These are phyloP conservation scores for Antheraea mylitta DNA, from an alignment of 1,140 invertebrate genomes.

Conservation along the genomic window DNA sequence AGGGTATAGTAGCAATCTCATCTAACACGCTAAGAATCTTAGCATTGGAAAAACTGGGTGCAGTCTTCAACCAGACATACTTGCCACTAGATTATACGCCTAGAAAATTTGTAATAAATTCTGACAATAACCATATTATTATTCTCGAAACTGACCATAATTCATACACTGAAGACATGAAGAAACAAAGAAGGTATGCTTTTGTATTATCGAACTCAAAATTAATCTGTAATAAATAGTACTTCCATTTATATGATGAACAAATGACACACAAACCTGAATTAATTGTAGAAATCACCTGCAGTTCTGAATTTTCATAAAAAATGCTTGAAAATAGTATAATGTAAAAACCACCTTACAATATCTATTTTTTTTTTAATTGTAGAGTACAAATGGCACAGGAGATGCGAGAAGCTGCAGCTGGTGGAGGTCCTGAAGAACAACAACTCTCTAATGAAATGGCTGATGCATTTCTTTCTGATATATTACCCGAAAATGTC, in stretches of 20 bases:
- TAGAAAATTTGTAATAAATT: conserved; percentile 96
- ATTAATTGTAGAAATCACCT: conserved; percentile 50
- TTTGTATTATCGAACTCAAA: too few relatives aligned
- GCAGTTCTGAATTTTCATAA: conserved; percentile 54
- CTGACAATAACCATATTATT: conserved; percentile 94
- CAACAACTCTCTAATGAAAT: conserved; percentile 97
- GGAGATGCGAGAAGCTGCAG: conserved; percentile 98
- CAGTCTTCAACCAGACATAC: conserved; percentile 98
- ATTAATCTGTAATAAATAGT: neutral
- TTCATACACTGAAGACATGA: conserved; percentile 98
- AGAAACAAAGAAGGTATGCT: conserved; percentile 89
- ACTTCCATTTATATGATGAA: conserved; percentile 52
- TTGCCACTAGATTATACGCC: conserved; percentile 97
- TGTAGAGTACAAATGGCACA: conserved; percentile 87
- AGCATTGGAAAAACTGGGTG: conserved; percentile 98
- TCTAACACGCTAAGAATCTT: conserved; percentile 98
- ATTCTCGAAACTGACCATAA: conserved; percentile 99
- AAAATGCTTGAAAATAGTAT: neutral
- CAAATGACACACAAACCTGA: conserved; percentile 57
- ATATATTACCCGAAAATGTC: conserved; percentile 94
- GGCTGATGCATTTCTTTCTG: conserved; percentile 97
- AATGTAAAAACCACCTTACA: conserved; percentile 6
- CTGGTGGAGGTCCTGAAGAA: conserved; percentile 89
- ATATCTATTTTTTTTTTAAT: conserved; percentile 19
- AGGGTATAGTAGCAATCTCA: conserved; percentile 99